Conservation (phyloP, 1,140 invertebrate genomes). For the Sitodiplosis mosellana region DNA sequence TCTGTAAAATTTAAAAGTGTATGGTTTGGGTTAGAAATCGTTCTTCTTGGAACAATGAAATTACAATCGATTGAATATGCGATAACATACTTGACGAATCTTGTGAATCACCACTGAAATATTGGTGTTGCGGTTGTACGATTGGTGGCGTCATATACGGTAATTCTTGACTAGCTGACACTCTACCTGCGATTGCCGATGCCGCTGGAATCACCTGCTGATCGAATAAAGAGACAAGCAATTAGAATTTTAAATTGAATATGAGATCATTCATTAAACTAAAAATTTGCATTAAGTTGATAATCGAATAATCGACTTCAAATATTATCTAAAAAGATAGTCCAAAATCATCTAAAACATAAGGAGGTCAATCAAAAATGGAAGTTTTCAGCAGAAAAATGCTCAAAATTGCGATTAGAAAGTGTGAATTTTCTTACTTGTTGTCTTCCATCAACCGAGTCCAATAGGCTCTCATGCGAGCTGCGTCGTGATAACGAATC, state of each 20-base stretch:
- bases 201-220: conserved; percentile 46
- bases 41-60: conserved; percentile 4
- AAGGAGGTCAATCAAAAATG: neutral
- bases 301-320: too few species aligned
- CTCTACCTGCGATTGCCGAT: conserved; percentile 60
- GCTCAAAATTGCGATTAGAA: neutral
- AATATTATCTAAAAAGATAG: too few species aligned
- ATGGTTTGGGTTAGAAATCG: too few species aligned
- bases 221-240: neutral
- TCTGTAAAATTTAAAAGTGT: conserved; percentile 34
- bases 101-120: conserved; percentile 71
- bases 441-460: neutral
- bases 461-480: conserved; percentile 5
- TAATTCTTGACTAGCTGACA: conserved; percentile 70
- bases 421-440: neutral
- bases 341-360: neutral
- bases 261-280: too few species aligned
- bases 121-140: conserved; percentile 29
- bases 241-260: too few species aligned
- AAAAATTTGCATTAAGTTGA: too few species aligned
- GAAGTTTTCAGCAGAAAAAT: too few species aligned
- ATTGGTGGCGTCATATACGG: conserved; percentile 78
- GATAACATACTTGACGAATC: conserved; percentile 62
- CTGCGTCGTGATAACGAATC: conserved; percentile 9
- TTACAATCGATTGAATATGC: conserved; percentile 5